Base-by-base conservation (phyloP, 2,888 invertebrate species). In the Calliphora vomitoria region DNA sequence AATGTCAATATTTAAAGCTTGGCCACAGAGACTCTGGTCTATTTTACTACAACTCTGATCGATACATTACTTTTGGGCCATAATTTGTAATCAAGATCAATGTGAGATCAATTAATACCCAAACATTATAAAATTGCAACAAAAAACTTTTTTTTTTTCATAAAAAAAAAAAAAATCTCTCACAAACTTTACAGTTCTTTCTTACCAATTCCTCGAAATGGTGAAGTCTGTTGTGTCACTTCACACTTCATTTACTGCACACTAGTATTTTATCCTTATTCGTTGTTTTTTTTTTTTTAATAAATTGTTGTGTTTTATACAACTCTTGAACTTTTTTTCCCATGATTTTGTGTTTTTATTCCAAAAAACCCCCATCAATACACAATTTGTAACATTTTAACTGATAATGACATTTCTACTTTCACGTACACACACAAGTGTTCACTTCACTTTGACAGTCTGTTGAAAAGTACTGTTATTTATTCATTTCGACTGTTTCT, bases 361-460 rank as follows among this genome's bases (percentile, higher is more conserved):
- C 25, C 47, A 74, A 35, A 35, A 44, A 47, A 79, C 75, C 44
- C 41, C 80, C 80, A 66, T 76, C 75, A 75, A 76, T 71, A 75
- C 38, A 68, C 47, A 83, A 86, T 86, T 83, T 86, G 82, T 71
- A 50, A 74, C 79, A 71, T 64, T 82, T 62, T 75, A 82, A 75
- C 44, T 86, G 79, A 38, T 55, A 69, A 79, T 69, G 53, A 86
- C 86, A 64, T 55, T 25, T 72, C 38, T 11, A 44, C 53, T 44
- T 50, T 44, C 50, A 15, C 50, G 31, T 35, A 44, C 55, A 10
- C 31, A 44, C 58, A 13, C 60, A 72, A 53, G 41, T 53, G 25
- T 11, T 47, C 53, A 74, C 47, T 47, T 83, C 20, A 84, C 83
- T 78, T 84, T 78, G 78, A 72, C 78, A 84, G 25, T 55, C 38